Percentiles rank a stretch among this genome's conserved stretches.
Conservation (phyloP, 2,888 invertebrate species). For the Tromatobia lineatoria region DNA sequence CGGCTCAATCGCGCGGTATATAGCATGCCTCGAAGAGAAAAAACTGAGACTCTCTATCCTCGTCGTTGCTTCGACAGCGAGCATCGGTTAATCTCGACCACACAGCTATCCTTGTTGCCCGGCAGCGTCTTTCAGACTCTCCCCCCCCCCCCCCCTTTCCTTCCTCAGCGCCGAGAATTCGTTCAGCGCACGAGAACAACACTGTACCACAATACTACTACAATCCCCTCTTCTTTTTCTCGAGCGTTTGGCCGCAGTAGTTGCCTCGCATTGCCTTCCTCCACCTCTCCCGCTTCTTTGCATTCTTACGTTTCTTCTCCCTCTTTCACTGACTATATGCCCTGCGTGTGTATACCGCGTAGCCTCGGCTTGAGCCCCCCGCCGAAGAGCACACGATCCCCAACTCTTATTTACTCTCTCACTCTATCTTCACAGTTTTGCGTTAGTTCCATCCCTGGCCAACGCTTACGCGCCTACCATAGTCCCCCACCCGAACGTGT, state of each 20-base stretch:
- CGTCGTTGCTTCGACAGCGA: not conserved
- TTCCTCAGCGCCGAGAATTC: slow-evolving; percentile 31
- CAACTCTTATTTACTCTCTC: slow-evolving; percentile 28
- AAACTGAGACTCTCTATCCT: not conserved
- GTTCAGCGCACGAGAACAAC: slow-evolving; percentile 21
- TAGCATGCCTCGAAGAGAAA: slow-evolving; percentile 7
- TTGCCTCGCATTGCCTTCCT: slow-evolving; percentile 41
- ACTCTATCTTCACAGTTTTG: slow-evolving; percentile 46
- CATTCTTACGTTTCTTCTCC: slow-evolving; percentile 41
- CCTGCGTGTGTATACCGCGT: slow-evolving; percentile 15
- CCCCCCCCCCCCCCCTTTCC: slow-evolving; percentile 28
- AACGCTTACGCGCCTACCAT: not conserved
- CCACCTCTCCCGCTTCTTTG: slow-evolving; percentile 41
- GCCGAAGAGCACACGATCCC: slow-evolving; percentile 34
- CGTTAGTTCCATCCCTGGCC: slow-evolving; percentile 12
- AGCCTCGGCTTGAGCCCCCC: slow-evolving; percentile 18
- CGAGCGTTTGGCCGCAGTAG: slow-evolving; percentile 12
- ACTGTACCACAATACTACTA: slow-evolving; percentile 18
- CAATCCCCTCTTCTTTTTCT: slow-evolving; percentile 32
- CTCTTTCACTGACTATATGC: slow-evolving; percentile 29
- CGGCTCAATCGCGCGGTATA: slow-evolving; percentile 38
- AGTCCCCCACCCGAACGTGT: slow-evolving; percentile 19
- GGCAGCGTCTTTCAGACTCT: not conserved
- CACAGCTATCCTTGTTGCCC: slow-evolving; percentile 2
- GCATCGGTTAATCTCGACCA: slow-evolving; percentile 11